phyloP scores from a whole-genome alignment of 2,888 invertebrate genomes.

The Onchidella celtica region DNA sequence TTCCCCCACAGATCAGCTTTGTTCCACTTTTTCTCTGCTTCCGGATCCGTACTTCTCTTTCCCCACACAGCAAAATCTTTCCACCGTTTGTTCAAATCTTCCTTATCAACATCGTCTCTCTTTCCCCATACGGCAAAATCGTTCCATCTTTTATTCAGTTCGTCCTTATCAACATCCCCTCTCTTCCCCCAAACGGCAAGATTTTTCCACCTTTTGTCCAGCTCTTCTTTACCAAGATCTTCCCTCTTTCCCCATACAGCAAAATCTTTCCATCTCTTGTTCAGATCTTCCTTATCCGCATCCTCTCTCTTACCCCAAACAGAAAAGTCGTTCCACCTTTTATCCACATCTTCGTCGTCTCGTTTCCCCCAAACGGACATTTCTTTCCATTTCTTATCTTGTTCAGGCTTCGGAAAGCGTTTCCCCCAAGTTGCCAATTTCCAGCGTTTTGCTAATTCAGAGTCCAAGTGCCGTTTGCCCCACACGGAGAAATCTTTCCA shows the following conservation, averaged over 20 bases:
- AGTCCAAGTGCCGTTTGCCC: constrained; percentile 19
- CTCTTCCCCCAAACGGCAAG: constrained; percentile 22
- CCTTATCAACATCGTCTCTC: neutral
- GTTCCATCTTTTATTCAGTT: constrained; percentile 26
- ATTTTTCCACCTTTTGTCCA: constrained; percentile 10
- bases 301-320: neutral
- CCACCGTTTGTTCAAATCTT: constrained; percentile 7
- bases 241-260: constrained; percentile 30
- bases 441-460: neutral
- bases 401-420: neutral
- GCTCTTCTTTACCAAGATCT: too few relatives aligned
- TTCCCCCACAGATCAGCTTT: neutral
- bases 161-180: neutral
- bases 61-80: constrained; percentile 28
- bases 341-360: neutral
- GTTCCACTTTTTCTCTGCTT: neutral
- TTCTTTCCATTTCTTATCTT: constrained; percentile 6
- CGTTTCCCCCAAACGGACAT: constrained; percentile 11
- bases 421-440: constrained; percentile 12
- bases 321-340: constrained; percentile 15
- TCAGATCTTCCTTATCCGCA: neutral
- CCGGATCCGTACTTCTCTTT: neutral
- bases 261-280: constrained; percentile 40
- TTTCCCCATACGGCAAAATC: constrained; percentile 32
- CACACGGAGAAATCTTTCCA: constrained; percentile 37